phyloP scores from a whole-genome alignment of 2,113 vertebrate species.

The Chelonoidis abingdonii region DNA sequence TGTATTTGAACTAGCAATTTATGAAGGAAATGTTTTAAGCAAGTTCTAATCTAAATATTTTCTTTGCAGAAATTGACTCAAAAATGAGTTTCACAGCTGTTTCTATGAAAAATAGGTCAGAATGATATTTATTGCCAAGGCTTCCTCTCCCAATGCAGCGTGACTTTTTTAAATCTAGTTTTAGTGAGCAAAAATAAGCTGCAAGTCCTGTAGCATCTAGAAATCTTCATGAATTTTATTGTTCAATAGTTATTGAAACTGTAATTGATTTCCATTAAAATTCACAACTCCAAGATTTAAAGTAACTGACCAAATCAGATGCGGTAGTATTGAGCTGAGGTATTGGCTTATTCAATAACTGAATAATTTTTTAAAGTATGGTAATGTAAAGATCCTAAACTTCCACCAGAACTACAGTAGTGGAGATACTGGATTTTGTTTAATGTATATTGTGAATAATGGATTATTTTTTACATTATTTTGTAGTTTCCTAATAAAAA shows the following conservation, averaged over 20 bases:
- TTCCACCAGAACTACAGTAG: not conserved
- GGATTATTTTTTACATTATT: not conserved
- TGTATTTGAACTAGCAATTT: not conserved
- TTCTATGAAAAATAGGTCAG: not conserved
- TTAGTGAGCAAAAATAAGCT: not conserved
- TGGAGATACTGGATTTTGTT: not conserved
- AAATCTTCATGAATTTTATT: not conserved
- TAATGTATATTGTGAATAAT: not conserved
- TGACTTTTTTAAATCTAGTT: not conserved
- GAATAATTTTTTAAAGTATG: not conserved
- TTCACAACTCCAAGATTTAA: not conserved
- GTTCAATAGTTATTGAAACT: not conserved
- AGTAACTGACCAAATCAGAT: not conserved
- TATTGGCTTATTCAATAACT: not conserved
- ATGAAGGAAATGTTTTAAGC: not conserved
- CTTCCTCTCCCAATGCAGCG: not conserved
- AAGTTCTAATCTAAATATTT: not conserved
- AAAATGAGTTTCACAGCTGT: not conserved
- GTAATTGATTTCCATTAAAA: not conserved
- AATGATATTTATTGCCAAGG: not conserved
- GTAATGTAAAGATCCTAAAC: not conserved
- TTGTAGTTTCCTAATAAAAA: not conserved
- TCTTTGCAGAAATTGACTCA: not conserved
- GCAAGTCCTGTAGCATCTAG: not conserved
- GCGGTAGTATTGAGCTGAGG: not conserved